Evolutionary conservation across 2,888 invertebrate genomes (phyloP).

Genomic region (Drosophila meridionalis): DNA sequence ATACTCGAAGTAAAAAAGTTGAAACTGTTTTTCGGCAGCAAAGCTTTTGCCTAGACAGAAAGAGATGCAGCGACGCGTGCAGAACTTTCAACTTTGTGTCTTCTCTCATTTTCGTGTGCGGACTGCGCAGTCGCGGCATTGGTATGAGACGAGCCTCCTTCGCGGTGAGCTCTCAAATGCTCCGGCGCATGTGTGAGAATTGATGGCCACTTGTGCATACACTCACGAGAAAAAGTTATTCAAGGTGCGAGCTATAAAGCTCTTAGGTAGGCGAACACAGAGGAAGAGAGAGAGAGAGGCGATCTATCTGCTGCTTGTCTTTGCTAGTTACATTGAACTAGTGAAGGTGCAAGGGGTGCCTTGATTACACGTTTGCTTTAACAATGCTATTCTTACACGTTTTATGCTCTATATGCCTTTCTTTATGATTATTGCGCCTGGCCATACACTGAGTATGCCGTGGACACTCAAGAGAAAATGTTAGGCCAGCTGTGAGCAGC

Average conservation of each 20-base stretch:
- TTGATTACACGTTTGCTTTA: slow-evolving; percentile 56
- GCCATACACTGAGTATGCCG: neutral
- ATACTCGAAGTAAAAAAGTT: slow-evolving; percentile 44
- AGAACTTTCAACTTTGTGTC: neutral
- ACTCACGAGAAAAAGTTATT: slow-evolving; percentile 30
- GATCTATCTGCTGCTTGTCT: neutral
- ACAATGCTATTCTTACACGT: slow-evolving; percentile 24
- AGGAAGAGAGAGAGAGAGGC: neutral
- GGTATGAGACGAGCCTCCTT: slow-evolving; percentile 69
- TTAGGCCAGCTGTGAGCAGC: neutral
- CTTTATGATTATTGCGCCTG: slow-evolving; percentile 1
- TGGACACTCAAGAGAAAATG: neutral
- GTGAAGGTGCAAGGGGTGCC: slow-evolving; percentile 3
- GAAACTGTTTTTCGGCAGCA: slow-evolving; percentile 9
- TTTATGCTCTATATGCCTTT: slow-evolving; percentile 2
- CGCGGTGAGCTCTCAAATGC: slow-evolving; percentile 46
- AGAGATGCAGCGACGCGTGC: slow-evolving; percentile 6
- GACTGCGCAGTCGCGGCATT: slow-evolving; percentile 51
- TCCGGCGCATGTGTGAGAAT: slow-evolving; percentile 15
- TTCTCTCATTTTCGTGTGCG: slow-evolving; percentile 14
- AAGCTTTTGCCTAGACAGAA: slow-evolving; percentile 29
- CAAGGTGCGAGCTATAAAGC: slow-evolving; percentile 17
- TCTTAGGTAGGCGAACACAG: slow-evolving; percentile 5
- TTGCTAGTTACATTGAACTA: neutral
- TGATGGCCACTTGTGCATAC: slow-evolving; percentile 32